Percentiles rank a stretch among this genome's conserved stretches.
Evolutionary conservation across 2,888 invertebrate species (phyloP).

Genomic region (Syrista parreyssii): DNA sequence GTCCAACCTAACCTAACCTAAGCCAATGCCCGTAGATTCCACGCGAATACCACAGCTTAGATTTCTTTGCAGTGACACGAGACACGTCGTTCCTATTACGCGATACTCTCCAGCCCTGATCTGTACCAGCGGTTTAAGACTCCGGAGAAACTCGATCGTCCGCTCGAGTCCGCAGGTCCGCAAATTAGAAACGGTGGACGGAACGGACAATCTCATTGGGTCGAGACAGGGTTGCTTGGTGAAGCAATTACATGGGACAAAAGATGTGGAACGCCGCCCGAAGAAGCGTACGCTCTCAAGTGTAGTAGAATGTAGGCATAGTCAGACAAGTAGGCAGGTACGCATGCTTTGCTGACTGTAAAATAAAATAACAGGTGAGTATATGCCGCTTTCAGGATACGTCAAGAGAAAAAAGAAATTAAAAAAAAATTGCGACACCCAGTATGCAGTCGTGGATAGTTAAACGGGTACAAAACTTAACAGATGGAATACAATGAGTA

Average conservation of each 20-base stretch:
- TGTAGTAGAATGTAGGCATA: neutral
- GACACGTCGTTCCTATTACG: neutral
- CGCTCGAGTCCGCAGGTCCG: neutral
- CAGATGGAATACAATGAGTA: constrained; percentile 8
- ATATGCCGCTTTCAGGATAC: constrained; percentile 10
- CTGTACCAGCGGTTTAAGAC: neutral
- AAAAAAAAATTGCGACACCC: neutral
- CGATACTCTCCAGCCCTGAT: neutral
- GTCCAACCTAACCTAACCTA: neutral
- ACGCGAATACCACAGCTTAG: neutral
- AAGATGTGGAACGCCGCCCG: constrained; percentile 24
- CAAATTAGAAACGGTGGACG: neutral
- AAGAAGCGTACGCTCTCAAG: constrained; percentile 15
- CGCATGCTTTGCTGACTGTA: neutral
- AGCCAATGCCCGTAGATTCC: neutral
- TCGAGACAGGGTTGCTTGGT: constrained; percentile 1
- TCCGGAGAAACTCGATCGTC: neutral
- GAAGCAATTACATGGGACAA: constrained; percentile 19
- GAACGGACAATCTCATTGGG: neutral
- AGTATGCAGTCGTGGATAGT: constrained; percentile 4
- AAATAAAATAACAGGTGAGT: constrained; percentile 31
- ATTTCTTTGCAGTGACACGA: neutral
- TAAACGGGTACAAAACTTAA: constrained; percentile 3
- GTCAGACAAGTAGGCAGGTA: neutral
- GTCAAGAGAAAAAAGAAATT: neutral